Evolutionary conservation across 2,113 vertebrate genomes (phyloP), one percentile per base, ranked within the genome.

Genomic region (Amphiprion percula): DNA sequence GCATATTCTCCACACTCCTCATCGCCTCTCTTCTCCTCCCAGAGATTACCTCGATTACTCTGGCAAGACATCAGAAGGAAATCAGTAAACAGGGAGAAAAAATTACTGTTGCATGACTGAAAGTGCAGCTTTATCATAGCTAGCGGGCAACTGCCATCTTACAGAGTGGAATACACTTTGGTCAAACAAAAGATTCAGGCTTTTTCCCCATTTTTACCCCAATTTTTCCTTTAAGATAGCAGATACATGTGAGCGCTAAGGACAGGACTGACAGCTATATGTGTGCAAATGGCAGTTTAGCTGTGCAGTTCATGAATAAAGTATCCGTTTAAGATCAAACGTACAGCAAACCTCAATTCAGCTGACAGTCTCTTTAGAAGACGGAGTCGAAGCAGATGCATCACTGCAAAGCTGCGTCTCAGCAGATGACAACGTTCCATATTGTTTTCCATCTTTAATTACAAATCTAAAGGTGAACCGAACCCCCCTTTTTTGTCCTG

Each of bases 31-130:
- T 71, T 84, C 71, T 61, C 66, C 50, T 83, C 70, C 70, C 72
- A 68, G 83, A 88, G 88, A 92, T 92, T 93, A 88, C 88, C 89
- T 88, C 75, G 68, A 91, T 88, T 87, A 79, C 91, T 86, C 82
- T 90, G 85, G 85, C 82, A 88, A 79, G 76, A 84, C 90, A 88
- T 92, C 78, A 88, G 74, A 92, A 62, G 62, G 52, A 86, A 90
- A 90, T 78, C 59, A 65, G 74, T 63, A 80, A 87, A 80, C 63
- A 46, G 44, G 77, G 41, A 79, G 49, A 82, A 83, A 79, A 69
- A 82, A 87, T 84, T 83, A 81, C 80, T 75, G 65, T 79, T 76
- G 87, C 78, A 60, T 84, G 81, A 86, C 69, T 80, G 68, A 89
- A 90, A 84, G 62, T 83, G 67, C 68, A 68, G 73, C 41, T 72